Conservation (phyloP, 2,888 invertebrate species). For the Chydorus sphaericus region DNA sequence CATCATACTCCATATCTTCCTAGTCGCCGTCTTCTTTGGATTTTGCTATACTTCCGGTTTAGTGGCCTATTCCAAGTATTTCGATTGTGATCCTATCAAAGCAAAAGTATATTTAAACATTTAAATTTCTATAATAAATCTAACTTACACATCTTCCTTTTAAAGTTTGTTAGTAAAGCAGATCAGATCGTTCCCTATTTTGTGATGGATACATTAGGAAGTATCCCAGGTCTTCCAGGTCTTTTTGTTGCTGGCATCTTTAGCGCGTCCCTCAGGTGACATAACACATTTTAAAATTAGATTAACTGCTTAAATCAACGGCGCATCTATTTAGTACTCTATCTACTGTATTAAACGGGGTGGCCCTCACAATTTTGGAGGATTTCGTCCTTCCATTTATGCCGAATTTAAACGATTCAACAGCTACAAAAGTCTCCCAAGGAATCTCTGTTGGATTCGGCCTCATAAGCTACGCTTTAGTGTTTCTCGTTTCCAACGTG, state of each 20-base stretch:
- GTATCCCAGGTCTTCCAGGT: slow-evolving; percentile 64
- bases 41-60: too few relatives aligned
- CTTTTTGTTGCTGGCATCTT: slow-evolving; percentile 85
- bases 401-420: slow-evolving; percentile 28
- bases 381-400: slow-evolving; percentile 56
- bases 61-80: slow-evolving; percentile 65
- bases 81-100: slow-evolving; percentile 67
- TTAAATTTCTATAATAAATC: not conserved
- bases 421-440: slow-evolving; percentile 41
- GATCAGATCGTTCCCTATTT: slow-evolving; percentile 80
- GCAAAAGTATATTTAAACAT: slow-evolving; percentile 49
- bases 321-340: not conserved
- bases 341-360: not conserved
- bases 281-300: too few relatives aligned
- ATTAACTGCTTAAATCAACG: too few relatives aligned
- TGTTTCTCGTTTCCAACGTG: slow-evolving; percentile 75
- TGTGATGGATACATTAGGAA: slow-evolving; percentile 67
- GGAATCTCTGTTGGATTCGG: slow-evolving; percentile 57
- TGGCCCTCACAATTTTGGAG: slow-evolving; percentile 42
- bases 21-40: too few relatives aligned
- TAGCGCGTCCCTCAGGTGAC: slow-evolving; percentile 81
- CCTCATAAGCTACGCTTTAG: slow-evolving; percentile 55
- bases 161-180: slow-evolving; percentile 43
- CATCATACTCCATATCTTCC: too few relatives aligned
- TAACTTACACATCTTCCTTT: slow-evolving; percentile 10